Evolutionary conservation across 2,888 invertebrate species (phyloP).

Genomic region (Diploptera punctata): DNA sequence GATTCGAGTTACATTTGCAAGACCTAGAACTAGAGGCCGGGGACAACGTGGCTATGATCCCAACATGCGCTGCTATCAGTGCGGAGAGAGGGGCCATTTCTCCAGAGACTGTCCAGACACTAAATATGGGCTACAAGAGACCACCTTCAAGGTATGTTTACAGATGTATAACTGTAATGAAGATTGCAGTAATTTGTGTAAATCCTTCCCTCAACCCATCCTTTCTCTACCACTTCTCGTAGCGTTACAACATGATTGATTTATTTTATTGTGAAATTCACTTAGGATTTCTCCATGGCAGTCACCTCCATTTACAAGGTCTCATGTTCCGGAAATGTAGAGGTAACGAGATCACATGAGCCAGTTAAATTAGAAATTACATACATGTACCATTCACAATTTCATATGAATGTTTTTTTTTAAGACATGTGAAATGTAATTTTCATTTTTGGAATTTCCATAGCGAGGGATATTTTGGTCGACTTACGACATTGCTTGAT

Average conservation of each 20-base stretch:
- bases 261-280: constrained; percentile 7
- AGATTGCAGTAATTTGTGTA: too few relatives aligned
- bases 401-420: constrained; percentile 2
- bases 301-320: constrained; percentile 2
- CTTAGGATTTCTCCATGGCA: not conserved
- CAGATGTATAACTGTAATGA: too few relatives aligned
- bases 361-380: not conserved
- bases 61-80: constrained; percentile 64
- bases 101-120: constrained; percentile 61
- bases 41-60: constrained; percentile 61
- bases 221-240: too few relatives aligned
- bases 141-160: constrained; percentile 45
- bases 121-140: constrained; percentile 48
- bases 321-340: not conserved
- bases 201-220: too few relatives aligned
- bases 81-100: constrained; percentile 64
- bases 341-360: not conserved
- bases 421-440: not conserved
- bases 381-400: constrained; percentile 5
- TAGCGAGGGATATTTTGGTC: not conserved
- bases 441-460: constrained; percentile 9
- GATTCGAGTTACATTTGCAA: constrained; percentile 61
- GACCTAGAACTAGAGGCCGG: constrained; percentile 59
- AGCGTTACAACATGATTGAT: too few relatives aligned
- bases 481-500: constrained; percentile 39